Conservation (phyloP, 1,140 invertebrate species). For the Sitodiplosis mosellana region DNA sequence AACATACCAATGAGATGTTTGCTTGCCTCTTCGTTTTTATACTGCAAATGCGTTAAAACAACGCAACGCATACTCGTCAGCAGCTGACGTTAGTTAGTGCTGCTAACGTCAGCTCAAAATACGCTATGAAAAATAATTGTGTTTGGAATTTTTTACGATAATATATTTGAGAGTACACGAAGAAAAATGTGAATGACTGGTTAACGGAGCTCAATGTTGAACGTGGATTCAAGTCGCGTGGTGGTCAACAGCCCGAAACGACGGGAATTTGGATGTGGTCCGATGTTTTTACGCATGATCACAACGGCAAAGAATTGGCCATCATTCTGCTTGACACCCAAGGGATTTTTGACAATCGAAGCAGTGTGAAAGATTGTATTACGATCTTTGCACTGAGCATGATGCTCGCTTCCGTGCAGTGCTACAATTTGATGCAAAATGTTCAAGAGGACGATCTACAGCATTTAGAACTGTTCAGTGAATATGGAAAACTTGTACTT, state of each 20-base stretch:
- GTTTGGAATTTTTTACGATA: too few relatives aligned
- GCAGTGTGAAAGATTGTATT: constrained; percentile 87
- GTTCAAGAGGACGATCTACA: constrained; percentile 94
- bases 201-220: too few relatives aligned
- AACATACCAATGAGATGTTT: too few relatives aligned
- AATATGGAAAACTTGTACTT: constrained; percentile 85
- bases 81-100: too few relatives aligned
- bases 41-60: too few relatives aligned
- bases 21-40: too few relatives aligned
- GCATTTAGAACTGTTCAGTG: constrained; percentile 86
- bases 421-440: constrained; percentile 89
- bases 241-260: constrained; percentile 83
- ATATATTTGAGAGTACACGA: too few relatives aligned
- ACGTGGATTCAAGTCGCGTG: too few relatives aligned
- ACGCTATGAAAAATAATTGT: too few relatives aligned
- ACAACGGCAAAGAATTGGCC: constrained; percentile 63
- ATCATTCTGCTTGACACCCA: constrained; percentile 92
- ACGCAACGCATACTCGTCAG: too few relatives aligned
- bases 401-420: constrained; percentile 91
- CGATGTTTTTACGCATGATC: constrained; percentile 67
- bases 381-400: constrained; percentile 91
- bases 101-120: too few relatives aligned
- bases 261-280: constrained; percentile 94
- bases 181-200: too few relatives aligned
- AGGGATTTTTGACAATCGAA: constrained; percentile 92